Evolutionary conservation across 2,797 vertebrate genomes (phyloP).

Genomic region (Decapterus maruadsi): DNA sequence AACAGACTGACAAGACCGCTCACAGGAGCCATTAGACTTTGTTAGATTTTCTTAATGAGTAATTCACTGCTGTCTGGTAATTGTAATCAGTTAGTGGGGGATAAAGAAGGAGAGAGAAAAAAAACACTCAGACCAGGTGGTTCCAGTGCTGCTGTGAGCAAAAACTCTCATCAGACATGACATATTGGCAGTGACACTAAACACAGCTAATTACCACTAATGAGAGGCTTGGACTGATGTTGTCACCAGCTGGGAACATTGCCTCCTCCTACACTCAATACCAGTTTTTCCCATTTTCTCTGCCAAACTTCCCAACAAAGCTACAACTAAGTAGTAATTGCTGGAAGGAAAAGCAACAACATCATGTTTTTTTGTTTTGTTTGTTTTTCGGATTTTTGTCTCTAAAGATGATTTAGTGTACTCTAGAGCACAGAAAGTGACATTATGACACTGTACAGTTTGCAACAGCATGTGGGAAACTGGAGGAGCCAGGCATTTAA

Average conservation of each 20-base stretch:
- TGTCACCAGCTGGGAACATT: slow-evolving; percentile 75
- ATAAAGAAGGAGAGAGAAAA: slow-evolving; percentile 43
- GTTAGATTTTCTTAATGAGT: slow-evolving; percentile 63
- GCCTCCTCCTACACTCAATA: slow-evolving; percentile 58
- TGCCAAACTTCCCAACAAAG: slow-evolving; percentile 44
- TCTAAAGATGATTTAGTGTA: not conserved
- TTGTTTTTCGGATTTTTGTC: not conserved
- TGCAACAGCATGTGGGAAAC: slow-evolving; percentile 20
- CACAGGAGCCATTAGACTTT: slow-evolving; percentile 57
- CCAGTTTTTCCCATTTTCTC: slow-evolving; percentile 38
- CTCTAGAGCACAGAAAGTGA: not conserved
- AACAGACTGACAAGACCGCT: slow-evolving; percentile 59
- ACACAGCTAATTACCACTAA: slow-evolving; percentile 81
- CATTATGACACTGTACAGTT: not conserved
- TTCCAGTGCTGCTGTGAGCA: slow-evolving; percentile 63
- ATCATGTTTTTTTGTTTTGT: not conserved
- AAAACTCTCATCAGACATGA: slow-evolving; percentile 75
- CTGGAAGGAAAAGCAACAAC: slow-evolving; percentile 21
- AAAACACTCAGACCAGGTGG: slow-evolving; percentile 67
- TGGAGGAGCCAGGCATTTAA: slow-evolving; percentile 29
- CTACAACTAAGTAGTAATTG: slow-evolving; percentile 26
- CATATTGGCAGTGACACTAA: slow-evolving; percentile 81
- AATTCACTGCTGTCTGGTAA: slow-evolving; percentile 63
- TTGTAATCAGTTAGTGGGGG: slow-evolving; percentile 67
- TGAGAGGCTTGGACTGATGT: slow-evolving; percentile 78